Percentiles rank a stretch among this genome's conserved stretches.
These are phyloP conservation scores for Myripristis jacobus DNA, from an alignment of 2,797 vertebrate species.

Conservation along the genomic window DNA sequence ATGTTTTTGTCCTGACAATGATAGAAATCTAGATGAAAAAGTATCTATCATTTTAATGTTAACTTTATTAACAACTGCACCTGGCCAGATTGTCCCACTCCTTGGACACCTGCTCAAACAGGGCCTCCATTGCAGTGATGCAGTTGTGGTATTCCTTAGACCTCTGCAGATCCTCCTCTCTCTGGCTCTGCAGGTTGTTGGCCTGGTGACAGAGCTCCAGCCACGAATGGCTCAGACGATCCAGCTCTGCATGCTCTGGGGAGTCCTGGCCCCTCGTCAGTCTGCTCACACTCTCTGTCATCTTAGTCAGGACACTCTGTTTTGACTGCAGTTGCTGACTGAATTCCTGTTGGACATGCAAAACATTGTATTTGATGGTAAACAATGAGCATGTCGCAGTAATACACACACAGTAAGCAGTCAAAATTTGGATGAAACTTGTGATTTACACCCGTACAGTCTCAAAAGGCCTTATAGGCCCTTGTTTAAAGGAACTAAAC, in stretches of 20 bases:
- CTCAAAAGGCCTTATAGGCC: no score
- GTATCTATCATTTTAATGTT: not conserved
- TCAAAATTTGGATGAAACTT: no score
- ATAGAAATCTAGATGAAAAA: not conserved
- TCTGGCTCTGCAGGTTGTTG: constrained; percentile 86
- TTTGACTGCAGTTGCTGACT: constrained; percentile 90
- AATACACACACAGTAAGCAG: constrained; percentile 17
- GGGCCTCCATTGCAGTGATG: constrained; percentile 87
- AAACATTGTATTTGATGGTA: constrained; percentile 47
- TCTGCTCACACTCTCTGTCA: constrained; percentile 88
- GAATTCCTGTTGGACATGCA: constrained; percentile 85
- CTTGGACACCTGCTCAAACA: constrained; percentile 93
- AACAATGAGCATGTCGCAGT: constrained; percentile 1
- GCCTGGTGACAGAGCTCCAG: constrained; percentile 91
- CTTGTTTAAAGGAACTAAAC: no score
- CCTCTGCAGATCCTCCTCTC: constrained; percentile 92
- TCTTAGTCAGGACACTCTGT: constrained; percentile 85
- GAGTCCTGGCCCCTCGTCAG: constrained; percentile 87
- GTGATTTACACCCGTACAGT: no score
- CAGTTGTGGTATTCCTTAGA: constrained; percentile 90
- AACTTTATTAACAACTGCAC: constrained; percentile 70
- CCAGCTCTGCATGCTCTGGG: constrained; percentile 90
- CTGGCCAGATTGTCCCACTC: constrained; percentile 98
- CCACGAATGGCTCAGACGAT: constrained; percentile 89
- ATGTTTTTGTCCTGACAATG: not conserved